Percentiles rank a stretch among this genome's conserved stretches.
Conservation (phyloP, 2,113 vertebrate species). For the Puma concolor region DNA sequence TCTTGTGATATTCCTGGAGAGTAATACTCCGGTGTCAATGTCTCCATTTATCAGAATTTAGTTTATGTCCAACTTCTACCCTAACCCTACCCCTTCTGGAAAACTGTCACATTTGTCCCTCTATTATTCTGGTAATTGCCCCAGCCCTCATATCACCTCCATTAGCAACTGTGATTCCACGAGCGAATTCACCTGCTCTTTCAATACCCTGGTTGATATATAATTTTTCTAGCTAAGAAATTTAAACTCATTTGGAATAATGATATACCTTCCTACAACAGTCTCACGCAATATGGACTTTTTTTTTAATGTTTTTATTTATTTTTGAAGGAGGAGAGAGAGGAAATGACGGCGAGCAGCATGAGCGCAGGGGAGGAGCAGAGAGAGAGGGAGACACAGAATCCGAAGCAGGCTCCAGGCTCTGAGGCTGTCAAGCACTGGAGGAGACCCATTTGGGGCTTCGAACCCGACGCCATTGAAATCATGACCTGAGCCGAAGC, state of each 20-base stretch:
- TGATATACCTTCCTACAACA: background rate
- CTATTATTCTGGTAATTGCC: background rate
- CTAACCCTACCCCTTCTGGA: background rate
- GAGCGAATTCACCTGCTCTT: background rate
- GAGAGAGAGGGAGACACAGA: too few species aligned
- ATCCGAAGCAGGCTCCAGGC: too few species aligned
- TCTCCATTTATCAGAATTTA: background rate
- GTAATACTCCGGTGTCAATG: background rate
- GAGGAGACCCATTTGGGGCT: too few species aligned
- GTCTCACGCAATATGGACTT: background rate
- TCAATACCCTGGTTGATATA: background rate
- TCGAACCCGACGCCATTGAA: too few species aligned
- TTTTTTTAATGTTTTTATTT: too few species aligned
- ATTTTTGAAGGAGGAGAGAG: too few species aligned
- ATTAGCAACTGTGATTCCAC: background rate
- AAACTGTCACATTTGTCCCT: background rate
- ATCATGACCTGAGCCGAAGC: too few species aligned
- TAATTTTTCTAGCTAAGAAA: background rate
- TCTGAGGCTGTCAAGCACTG: too few species aligned
- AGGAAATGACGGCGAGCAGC: too few species aligned
- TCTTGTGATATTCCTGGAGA: background rate
- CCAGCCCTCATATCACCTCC: background rate
- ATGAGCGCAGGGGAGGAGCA: too few species aligned
- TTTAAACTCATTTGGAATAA: background rate
- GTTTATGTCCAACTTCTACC: background rate